Evolutionary conservation across 2,113 vertebrate species (phyloP), one percentile per base, ranked within the genome.

Genomic region (Esox niger): DNA sequence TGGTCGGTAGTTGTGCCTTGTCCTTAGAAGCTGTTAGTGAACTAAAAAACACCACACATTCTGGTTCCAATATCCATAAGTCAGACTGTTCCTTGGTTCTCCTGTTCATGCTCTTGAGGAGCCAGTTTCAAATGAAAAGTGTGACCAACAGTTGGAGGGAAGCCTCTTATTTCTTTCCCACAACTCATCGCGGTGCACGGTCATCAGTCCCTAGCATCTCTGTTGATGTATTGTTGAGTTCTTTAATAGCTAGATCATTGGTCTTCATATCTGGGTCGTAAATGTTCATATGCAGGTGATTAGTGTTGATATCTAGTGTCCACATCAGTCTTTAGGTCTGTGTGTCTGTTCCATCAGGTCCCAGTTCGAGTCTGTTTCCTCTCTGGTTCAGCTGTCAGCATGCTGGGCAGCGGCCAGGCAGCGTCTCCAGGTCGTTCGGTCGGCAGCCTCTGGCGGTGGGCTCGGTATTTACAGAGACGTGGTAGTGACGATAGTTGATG

Each of bases 381-480:
- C 64, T 74, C 64, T 52, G 27, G 68, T 58, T 56, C 55, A 25
- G 69, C 65, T 59, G 64, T 73, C 47, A 62, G 46, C 59, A 65
- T 64, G 54, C 43, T 15, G 38, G 38, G 3, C 38, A 43, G 38
- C 38, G 17, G 38, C 38, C 38, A 43, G 43, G 10, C 72, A 64
- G 77, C 64, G 56, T 52, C 62, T 71, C 75, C 62, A 43, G 68
- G 55, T 66, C 54, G 49, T 21, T 26, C 38, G 17, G 38, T 20
- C 23, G 49, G 11, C 49, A 59, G 6, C 21, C 66, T 59, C 68
- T 8, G 68, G 57, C n/a, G 21, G 20, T 2, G 30, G 1, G 57
- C 66, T 70, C 60, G 64, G 62, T 91, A 91, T 91, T 88, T 91
- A 90, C 88, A 91, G 29, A 80, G 74, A 69, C 63, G 63, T 27